Evolutionary conservation across 2,113 vertebrate genomes (phyloP).

Genomic region (Meleagris gallopavo): DNA sequence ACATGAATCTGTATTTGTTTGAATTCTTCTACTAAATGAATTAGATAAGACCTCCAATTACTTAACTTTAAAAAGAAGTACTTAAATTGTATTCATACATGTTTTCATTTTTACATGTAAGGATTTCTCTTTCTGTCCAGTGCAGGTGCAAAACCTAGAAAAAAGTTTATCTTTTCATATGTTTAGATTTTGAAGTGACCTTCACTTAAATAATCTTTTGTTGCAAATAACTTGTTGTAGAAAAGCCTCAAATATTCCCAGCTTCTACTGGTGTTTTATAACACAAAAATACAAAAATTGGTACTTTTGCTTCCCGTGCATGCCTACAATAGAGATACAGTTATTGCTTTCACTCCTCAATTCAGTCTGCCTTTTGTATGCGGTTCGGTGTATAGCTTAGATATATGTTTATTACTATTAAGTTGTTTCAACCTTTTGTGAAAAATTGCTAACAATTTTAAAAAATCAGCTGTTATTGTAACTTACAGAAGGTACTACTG

Average conservation of each 20-base stretch:
- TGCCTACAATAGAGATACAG: neutral
- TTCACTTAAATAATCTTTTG: neutral
- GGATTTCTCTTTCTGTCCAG: neutral
- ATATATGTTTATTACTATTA: neutral
- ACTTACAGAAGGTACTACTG: too few species aligned
- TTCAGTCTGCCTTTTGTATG: neutral
- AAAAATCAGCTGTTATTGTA: neutral
- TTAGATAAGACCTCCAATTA: neutral
- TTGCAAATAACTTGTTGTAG: neutral
- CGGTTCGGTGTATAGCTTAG: neutral
- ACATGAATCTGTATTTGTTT: neutral
- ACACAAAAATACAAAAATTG: neutral
- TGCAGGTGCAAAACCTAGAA: neutral
- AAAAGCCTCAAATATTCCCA: neutral
- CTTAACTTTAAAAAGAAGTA: neutral
- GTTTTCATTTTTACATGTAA: neutral
- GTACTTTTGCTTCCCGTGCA: neutral
- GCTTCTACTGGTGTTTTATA: neutral
- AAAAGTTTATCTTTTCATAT: neutral
- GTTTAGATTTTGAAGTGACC: neutral
- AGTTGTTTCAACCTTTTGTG: neutral
- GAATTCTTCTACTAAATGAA: neutral
- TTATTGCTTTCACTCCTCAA: neutral
- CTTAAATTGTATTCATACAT: neutral
- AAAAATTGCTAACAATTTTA: neutral